Conservation (phyloP, 2,797 vertebrate genomes). For the Anableps anableps region DNA sequence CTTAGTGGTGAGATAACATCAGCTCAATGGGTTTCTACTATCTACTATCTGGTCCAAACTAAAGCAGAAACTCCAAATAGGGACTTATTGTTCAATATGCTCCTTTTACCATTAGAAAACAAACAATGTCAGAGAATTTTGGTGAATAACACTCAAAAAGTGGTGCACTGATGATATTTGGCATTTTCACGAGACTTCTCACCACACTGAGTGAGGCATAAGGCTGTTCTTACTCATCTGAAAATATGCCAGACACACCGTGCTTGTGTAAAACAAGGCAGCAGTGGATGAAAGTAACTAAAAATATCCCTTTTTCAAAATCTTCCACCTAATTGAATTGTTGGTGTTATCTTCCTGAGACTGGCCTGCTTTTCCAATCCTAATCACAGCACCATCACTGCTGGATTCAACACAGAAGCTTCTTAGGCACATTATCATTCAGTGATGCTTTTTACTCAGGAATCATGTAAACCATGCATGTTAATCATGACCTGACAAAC, state of each 20-base stretch:
- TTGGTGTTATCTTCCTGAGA: background rate
- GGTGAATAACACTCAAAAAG: too few species aligned
- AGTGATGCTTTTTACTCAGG: background rate
- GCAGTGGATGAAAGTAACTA: background rate
- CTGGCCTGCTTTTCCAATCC: too few species aligned
- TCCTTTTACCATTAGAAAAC: background rate
- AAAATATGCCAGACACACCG: background rate
- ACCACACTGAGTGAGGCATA: too few species aligned
- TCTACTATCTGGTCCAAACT: constrained; percentile 7
- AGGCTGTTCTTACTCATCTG: background rate
- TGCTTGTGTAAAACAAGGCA: background rate
- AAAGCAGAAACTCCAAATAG: background rate
- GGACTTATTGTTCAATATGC: background rate
- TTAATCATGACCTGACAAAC: background rate
- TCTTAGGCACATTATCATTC: background rate
- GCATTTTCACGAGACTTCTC: too few species aligned
- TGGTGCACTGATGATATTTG: too few species aligned
- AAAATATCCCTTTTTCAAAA: background rate
- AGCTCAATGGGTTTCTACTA: constrained; percentile 2
- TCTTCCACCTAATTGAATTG: background rate
- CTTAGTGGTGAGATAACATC: constrained; percentile 11
- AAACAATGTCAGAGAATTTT: background rate
- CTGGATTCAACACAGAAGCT: background rate
- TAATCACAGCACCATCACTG: background rate
- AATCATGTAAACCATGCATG: background rate